Conservation (phyloP, 30 jellyfish, hydroid and myxozoan genomes). For the Chrysaora quinquecirrha region DNA sequence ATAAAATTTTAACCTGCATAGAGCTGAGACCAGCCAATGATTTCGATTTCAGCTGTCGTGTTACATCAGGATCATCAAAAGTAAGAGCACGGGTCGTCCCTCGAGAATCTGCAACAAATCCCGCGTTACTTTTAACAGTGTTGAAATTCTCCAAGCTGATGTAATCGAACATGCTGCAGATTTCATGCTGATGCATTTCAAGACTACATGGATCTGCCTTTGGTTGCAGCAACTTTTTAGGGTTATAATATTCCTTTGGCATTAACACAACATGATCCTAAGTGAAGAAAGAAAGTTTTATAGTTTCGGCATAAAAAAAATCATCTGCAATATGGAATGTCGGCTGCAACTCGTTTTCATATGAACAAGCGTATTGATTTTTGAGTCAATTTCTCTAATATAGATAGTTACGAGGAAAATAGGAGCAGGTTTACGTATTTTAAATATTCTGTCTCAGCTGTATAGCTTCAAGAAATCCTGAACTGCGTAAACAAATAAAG, state of each 20-base stretch:
- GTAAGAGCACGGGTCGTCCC: slow-evolving; percentile 4
- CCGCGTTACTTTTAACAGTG: slow-evolving; percentile 22
- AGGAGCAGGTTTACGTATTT: no score
- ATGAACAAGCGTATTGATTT: no score
- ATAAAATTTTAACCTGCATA: slow-evolving; percentile 51
- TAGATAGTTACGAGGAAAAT: no score
- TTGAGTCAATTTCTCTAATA: no score
- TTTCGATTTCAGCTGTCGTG: slow-evolving; percentile 43
- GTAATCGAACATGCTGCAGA: slow-evolving; percentile 62
- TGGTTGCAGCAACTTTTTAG: slow-evolving; percentile 25
- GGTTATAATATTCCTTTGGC: slow-evolving; percentile 76
- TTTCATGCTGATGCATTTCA: slow-evolving; percentile 19
- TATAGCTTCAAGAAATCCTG: no score
- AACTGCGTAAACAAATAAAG: no score
- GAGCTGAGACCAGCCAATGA: slow-evolving; percentile 67
- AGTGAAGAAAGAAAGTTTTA: neutral
- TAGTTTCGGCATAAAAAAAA: no score
- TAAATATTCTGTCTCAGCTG: no score
- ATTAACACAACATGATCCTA: slow-evolving; percentile 80
- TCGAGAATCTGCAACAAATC: neutral
- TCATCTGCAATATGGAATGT: no score
- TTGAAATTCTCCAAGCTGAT: neutral
- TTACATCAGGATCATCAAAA: slow-evolving; percentile 71
- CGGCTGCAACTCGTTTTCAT: no score
- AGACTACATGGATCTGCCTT: slow-evolving; percentile 56